Percentiles rank a stretch among this genome's conserved stretches.
Conservation (phyloP, 2,797 vertebrate species). For the Pitangus sulphuratus region DNA sequence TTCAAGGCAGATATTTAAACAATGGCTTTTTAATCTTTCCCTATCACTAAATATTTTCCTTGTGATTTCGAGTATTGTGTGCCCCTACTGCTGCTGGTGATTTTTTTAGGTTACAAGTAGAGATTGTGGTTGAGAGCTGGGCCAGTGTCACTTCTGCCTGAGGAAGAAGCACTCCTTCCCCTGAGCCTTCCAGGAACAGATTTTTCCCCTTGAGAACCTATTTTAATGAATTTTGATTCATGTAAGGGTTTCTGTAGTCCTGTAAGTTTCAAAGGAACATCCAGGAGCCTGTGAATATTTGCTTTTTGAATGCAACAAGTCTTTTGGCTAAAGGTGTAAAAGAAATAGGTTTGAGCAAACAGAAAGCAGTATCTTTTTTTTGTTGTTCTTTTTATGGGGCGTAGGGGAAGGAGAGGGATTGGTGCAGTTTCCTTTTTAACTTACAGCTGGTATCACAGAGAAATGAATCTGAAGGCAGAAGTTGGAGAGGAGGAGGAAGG, state of each 20-base stretch:
- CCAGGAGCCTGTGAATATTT: neutral
- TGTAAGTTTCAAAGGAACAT: neutral
- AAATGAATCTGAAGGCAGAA: neutral
- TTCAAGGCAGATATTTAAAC: neutral
- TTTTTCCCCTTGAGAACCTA: neutral
- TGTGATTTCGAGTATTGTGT: neutral
- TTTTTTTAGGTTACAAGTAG: neutral
- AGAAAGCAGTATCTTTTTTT: neutral
- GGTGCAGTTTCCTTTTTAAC: neutral
- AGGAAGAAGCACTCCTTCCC: neutral
- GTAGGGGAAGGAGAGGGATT: rapidly evolving
- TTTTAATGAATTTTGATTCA: neutral
- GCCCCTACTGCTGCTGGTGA: neutral
- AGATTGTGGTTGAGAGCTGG: neutral
- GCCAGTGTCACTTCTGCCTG: neutral
- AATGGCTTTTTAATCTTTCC: neutral
- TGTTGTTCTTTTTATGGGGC: neutral
- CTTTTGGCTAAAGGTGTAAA: neutral
- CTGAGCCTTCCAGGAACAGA: neutral
- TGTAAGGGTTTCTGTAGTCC: neutral
- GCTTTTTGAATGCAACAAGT: neutral
- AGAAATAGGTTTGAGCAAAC: neutral
- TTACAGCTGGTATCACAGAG: neutral
- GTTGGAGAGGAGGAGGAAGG: neutral
- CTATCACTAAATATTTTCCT: neutral